A percentile compares a stretch with the other conserved stretches of the same genome.
These are phyloP conservation scores for Drosophila lini DNA, from an alignment of 1,140 invertebrate genomes.

Conservation along the genomic window DNA sequence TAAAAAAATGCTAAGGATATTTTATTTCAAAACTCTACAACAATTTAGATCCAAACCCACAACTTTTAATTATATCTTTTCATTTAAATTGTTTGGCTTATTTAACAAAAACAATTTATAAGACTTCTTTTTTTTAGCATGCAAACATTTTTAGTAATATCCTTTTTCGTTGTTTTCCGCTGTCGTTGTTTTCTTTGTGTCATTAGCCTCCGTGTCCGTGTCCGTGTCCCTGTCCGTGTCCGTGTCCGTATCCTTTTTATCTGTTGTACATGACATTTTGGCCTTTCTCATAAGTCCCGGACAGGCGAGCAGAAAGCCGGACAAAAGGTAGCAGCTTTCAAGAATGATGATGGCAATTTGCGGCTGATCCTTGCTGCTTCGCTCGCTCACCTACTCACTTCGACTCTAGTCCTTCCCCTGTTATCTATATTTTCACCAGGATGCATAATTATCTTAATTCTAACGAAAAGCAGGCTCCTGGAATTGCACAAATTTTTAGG, in stretches of 20 bases:
- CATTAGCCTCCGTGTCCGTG: slow-evolving; percentile 71
- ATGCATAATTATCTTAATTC: slow-evolving; percentile 71
- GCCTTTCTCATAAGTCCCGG: slow-evolving; percentile 77
- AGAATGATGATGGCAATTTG: slow-evolving; percentile 80
- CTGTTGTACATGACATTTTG: slow-evolving; percentile 81
- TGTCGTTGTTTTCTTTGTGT: slow-evolving; percentile 57
- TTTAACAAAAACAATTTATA: too few species aligned
- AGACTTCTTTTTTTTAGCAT: slow-evolving; percentile 10
- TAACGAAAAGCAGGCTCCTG: slow-evolving; percentile 33
- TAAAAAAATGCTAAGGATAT: too few species aligned
- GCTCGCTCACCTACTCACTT: neutral
- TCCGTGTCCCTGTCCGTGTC: neutral
- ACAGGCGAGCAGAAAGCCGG: slow-evolving; percentile 32
- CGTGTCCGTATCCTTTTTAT: slow-evolving; percentile 64
- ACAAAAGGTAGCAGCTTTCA: slow-evolving; percentile 70
- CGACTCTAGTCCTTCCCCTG: neutral
- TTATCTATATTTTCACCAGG: neutral
- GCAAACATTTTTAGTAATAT: slow-evolving; percentile 10
- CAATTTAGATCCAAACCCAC: too few species aligned
- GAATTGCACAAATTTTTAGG: neutral
- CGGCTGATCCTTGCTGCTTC: slow-evolving; percentile 63
- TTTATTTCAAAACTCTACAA: too few species aligned
- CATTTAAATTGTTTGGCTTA: too few species aligned
- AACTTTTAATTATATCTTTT: too few species aligned
- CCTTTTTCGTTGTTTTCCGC: slow-evolving; percentile 27